A percentile compares a stretch with the other conserved stretches of the same genome.
phyloP scores from a whole-genome alignment of 2,888 invertebrate genomes.

The Nemoura dubitans region DNA sequence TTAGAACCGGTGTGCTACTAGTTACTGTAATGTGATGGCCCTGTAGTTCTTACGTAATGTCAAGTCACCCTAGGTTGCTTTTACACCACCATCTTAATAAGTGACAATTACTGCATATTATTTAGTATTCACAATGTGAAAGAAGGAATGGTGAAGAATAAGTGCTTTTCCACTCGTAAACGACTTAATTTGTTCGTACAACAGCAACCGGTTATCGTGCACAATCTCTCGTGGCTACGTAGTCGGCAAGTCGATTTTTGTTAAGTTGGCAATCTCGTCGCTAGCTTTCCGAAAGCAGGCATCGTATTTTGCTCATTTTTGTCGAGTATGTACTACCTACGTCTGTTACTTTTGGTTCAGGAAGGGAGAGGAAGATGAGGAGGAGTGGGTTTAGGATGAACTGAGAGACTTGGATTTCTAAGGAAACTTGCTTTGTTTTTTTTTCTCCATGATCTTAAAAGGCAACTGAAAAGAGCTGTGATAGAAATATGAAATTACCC shows the following conservation, averaged over 20 bases:
- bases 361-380: constrained; percentile 38
- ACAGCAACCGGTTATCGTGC: constrained; percentile 7
- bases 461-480: constrained; percentile 35
- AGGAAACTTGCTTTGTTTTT: constrained; percentile 27
- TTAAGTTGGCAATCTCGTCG: neutral
- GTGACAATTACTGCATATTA: constrained; percentile 50
- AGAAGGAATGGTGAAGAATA: constrained; percentile 40
- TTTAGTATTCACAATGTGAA: constrained; percentile 52
- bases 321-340: neutral
- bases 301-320: constrained; percentile 7
- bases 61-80: constrained; percentile 49
- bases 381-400: constrained; percentile 5
- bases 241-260: neutral
- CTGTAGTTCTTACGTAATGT: constrained; percentile 46
- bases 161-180: constrained; percentile 47
- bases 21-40: constrained; percentile 46
- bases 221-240: neutral
- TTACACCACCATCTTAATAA: constrained; percentile 46
- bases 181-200: constrained; percentile 17
- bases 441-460: constrained; percentile 39
- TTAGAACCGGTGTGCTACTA: constrained; percentile 47
- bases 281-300: neutral
- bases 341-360: neutral
- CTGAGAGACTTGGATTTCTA: constrained; percentile 7
- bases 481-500: constrained; percentile 23